Conservation (phyloP, 2,888 invertebrate genomes). For the Tetanocera ferruginea region DNA sequence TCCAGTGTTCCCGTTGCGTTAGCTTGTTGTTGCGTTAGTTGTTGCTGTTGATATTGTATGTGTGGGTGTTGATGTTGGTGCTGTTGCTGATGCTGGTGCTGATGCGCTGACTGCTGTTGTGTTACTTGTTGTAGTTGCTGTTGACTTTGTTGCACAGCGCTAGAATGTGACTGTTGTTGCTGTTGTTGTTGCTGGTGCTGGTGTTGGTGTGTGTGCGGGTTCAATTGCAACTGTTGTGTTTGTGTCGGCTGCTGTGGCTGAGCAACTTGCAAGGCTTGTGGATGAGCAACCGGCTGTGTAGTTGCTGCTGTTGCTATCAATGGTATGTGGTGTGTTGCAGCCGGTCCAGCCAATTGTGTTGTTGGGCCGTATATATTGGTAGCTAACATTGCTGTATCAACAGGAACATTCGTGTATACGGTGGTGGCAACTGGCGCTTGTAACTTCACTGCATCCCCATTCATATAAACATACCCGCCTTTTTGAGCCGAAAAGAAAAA, state of each 20-base stretch:
- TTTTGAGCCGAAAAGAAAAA: conserved; percentile 35
- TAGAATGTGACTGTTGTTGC: conserved; percentile 45
- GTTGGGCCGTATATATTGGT: conserved; percentile 67
- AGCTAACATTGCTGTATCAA: conserved; percentile 73
- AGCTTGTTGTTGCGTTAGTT: conserved; percentile 44
- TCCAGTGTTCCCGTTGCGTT: conserved; percentile 55
- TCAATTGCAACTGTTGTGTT: conserved; percentile 65
- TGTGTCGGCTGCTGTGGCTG: conserved; percentile 51
- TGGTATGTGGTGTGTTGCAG: conserved; percentile 65
- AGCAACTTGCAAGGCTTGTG: conserved; percentile 54
- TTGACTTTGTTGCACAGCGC: conserved; percentile 51
- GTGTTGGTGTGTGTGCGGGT: conserved; percentile 48
- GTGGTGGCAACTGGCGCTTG: conserved; percentile 77
- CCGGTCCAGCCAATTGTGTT: conserved; percentile 63
- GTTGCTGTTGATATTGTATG: conserved; percentile 47
- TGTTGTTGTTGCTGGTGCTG: conserved; percentile 20
- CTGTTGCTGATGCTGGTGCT: conserved; percentile 46
- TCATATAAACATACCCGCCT: conserved; percentile 83
- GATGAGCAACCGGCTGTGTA: conserved; percentile 54
- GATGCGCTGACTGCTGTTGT: conserved; percentile 45
- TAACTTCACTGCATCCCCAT: conserved; percentile 82
- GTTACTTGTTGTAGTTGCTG: conserved; percentile 52
- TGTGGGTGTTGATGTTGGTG: conserved; percentile 47
- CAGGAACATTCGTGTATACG: conserved; percentile 78
- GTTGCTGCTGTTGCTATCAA: conserved; percentile 63